A percentile compares a stretch with the other conserved stretches of the same genome.
These are phyloP conservation scores for Clupea harengus DNA, from an alignment of 2,113 vertebrate species.

Conservation along the genomic window DNA sequence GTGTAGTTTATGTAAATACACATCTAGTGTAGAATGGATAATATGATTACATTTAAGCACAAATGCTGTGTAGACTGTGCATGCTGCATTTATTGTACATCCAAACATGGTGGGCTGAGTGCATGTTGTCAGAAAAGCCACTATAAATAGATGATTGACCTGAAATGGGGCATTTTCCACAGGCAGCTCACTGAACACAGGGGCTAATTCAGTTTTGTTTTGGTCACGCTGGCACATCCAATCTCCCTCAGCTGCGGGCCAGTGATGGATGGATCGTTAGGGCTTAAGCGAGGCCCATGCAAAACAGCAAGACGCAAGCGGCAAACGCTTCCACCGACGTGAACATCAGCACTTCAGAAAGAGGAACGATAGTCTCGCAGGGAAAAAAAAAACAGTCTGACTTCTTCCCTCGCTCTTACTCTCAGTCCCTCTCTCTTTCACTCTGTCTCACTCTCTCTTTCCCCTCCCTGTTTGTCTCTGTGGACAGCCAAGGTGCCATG, in stretches of 20 bases:
- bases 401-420: not conserved
- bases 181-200: slow-evolving; percentile 13
- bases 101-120: not conserved
- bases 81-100: not conserved
- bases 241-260: slow-evolving; percentile 30
- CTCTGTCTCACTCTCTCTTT: not conserved
- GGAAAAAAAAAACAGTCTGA: not conserved
- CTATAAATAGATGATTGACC: slow-evolving; percentile 35
- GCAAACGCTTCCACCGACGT: slow-evolving; percentile 10
- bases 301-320: slow-evolving; percentile 13
- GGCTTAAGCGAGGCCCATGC: slow-evolving; percentile 35
- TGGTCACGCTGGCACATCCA: slow-evolving; percentile 45
- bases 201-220: slow-evolving; percentile 39
- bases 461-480: slow-evolving; percentile 27
- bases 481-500: slow-evolving; percentile 22
- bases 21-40: not conserved
- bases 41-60: not conserved
- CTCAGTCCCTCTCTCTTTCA: slow-evolving; percentile 1
- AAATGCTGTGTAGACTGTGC: not conserved
- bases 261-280: slow-evolving; percentile 37
- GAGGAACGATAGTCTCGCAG: not conserved
- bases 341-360: not conserved
- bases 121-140: not conserved
- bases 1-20: not conserved
- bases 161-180: slow-evolving; percentile 37